These are phyloP conservation scores for Apamea monoglypha DNA, from an alignment of 2,888 invertebrate genomes.

Conservation along the genomic window DNA sequence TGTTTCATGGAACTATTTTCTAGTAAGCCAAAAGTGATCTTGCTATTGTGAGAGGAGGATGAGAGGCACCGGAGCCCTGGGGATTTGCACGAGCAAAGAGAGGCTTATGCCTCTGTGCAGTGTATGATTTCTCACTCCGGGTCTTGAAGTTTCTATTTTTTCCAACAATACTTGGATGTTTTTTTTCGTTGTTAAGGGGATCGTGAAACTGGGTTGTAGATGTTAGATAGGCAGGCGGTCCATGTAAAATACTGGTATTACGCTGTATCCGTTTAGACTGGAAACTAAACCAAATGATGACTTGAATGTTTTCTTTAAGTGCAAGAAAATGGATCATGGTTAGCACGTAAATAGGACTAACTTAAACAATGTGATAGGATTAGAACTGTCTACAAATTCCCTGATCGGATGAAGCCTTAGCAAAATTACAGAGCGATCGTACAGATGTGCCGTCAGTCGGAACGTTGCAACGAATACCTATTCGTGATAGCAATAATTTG, in stretches of 20 bases:
- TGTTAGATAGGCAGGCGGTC: background rate
- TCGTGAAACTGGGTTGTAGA: background rate
- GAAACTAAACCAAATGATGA: background rate
- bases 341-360: slow-evolving; percentile 20
- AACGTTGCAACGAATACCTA: slow-evolving; percentile 69
- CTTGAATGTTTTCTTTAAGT: slow-evolving; percentile 5
- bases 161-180: background rate
- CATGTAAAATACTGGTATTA: background rate
- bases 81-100: background rate
- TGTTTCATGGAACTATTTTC: background rate
- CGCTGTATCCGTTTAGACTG: background rate
- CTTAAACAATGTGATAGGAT: slow-evolving; percentile 38
- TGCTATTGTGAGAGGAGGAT: background rate
- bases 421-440: slow-evolving; percentile 49
- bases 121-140: background rate
- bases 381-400: slow-evolving; percentile 43
- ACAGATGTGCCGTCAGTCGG: slow-evolving; percentile 64
- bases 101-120: background rate
- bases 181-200: background rate
- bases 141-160: background rate
- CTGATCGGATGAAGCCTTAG: slow-evolving; percentile 68
- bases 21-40: background rate
- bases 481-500: slow-evolving; percentile 75
- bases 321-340: slow-evolving; percentile 6
- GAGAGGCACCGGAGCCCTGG: background rate